Conservation (phyloP, 1,140 invertebrate genomes). For the silkworm (Bombyx mori) region ASM3026992v2 NC_085119.1:3230501-3231000, state of each 20-base stretch:
- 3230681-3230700: conserved; percentile 30
- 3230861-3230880: conserved; percentile 6
- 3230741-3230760: conserved; percentile 27
- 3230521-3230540: conserved; percentile 8
- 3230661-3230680: conserved; percentile 25
- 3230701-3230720: conserved; percentile 33
- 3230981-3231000: conserved; percentile 23
- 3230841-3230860: conserved; percentile 7
- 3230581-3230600: conserved; percentile 10
- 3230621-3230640: conserved; percentile 8
- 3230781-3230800: conserved; percentile 9
- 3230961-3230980: conserved; percentile 39
- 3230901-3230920: background rate
- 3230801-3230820: conserved; percentile 2
- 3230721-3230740: conserved; percentile 33
- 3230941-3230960: conserved; percentile 23
- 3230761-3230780: conserved; percentile 18
- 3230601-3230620: conserved; percentile 9
- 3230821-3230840: conserved; percentile 3
- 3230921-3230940: conserved; percentile 10
- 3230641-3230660: conserved; percentile 22
- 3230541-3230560: conserved; percentile 3
- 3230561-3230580: conserved; percentile 14
- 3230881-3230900: conserved; percentile 4
- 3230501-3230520: no score